A percentile compares a stretch with the other conserved stretches of the same genome.
phyloP scores from a whole-genome alignment of 1,140 invertebrate genomes.

The Contarinia nasturtii region DNA sequence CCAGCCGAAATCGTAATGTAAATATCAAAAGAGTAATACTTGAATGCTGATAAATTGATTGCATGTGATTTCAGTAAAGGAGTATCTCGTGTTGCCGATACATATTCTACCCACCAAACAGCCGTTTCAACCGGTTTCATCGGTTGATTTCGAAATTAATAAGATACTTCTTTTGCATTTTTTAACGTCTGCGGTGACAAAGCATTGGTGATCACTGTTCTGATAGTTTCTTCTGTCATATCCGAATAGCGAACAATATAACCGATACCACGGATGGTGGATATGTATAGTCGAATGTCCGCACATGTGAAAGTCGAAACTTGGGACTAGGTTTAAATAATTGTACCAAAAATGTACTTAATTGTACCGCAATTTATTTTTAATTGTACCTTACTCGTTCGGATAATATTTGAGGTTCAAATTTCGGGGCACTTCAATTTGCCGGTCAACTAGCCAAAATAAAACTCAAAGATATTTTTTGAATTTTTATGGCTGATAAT shows the following conservation, averaged over 20 bases:
- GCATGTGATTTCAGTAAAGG: slow-evolving; percentile 20
- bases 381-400: too few relatives aligned
- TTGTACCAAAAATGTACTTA: too few relatives aligned
- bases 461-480: too few relatives aligned
- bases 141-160: slow-evolving; percentile 16
- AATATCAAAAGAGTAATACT: slow-evolving; percentile 16
- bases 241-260: slow-evolving; percentile 31
- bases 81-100: slow-evolving; percentile 24
- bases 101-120: slow-evolving; percentile 28
- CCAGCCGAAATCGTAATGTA: too few relatives aligned
- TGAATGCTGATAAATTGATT: slow-evolving; percentile 13
- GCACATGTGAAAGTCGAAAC: too few relatives aligned
- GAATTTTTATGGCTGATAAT: too few relatives aligned
- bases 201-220: slow-evolving; percentile 27
- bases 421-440: too few relatives aligned
- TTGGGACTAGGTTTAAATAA: too few relatives aligned
- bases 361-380: too few relatives aligned
- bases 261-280: slow-evolving; percentile 40
- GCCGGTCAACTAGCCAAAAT: too few relatives aligned
- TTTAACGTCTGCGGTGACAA: slow-evolving; percentile 9
- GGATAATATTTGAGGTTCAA: too few relatives aligned
- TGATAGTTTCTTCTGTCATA: slow-evolving; percentile 33
- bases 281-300: too few relatives aligned
- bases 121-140: slow-evolving; percentile 15
- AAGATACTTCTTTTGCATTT: slow-evolving; percentile 9